Evolutionary conservation across 2,888 invertebrate genomes (phyloP), one percentile per base, ranked within the genome.

Genomic region (Cetonia aurata): DNA sequence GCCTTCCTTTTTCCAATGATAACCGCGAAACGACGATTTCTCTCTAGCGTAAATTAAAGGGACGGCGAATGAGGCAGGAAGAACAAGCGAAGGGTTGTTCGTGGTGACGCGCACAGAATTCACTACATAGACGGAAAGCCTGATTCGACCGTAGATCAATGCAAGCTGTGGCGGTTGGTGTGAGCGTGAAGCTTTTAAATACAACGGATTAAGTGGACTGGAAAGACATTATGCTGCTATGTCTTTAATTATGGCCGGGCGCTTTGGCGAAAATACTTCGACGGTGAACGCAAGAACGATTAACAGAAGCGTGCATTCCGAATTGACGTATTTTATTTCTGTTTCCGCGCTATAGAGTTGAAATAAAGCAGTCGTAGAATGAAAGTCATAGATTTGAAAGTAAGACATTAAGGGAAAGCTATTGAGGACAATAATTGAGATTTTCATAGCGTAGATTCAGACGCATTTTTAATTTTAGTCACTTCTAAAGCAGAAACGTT

Each of bases 191-290:
- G 55, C 67, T 56, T 56, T 55, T 46, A 56, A 67, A 67, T 56
- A 67, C 67, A 67, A 55, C 55, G 46, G 67, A 67, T 67, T 67
- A 67, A 67, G 67, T 67, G 67, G 67, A 67, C 67, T 55, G 67
- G 55, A 67, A 67, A 67, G 67, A 55, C 55, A 56, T 55, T 67
- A 67, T 55, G 67, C 67, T 55, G 55, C 67, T 13, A 55, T 65
- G 62, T 65, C 62, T 65, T 65, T 65, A 65, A 65, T 65, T 65
- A 65, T 50, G 33, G 50, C 50, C 50, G 17, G 17, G 37, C 50
- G 62, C 62, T 50, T 33, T 12, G 50, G 50, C 48, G 50, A 37
- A 65, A 65, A 65, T 50, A 42, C 42, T 57, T 42, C 57, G 15
- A 37, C 33, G 17, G 42, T 42, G 42, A 17, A 33, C 15, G 57